Percentiles rank a stretch among this genome's conserved stretches.
Evolutionary conservation across 2,113 vertebrate species (phyloP).

Genomic region (Turdus rufiventris): DNA sequence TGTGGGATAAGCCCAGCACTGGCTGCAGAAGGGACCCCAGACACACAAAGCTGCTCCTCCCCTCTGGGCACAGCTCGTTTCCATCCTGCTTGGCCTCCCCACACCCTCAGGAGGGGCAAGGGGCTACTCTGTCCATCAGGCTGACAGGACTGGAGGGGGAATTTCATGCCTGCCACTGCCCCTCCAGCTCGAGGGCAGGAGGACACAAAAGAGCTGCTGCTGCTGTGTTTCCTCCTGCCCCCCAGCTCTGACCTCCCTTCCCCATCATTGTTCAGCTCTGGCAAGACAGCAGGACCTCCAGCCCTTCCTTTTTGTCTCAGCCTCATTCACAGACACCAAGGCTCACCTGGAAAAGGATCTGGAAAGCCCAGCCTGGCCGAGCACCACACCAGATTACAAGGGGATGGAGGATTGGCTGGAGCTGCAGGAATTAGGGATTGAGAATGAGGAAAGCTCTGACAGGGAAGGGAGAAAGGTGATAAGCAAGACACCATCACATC

Average conservation of each 20-base stretch:
- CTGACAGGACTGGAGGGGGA: neutral
- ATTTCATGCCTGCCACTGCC: neutral
- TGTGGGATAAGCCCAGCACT: neutral
- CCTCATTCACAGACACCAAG: neutral
- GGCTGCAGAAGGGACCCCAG: neutral
- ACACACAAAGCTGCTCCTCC: neutral
- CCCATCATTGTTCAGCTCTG: rapidly evolving
- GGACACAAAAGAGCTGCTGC: neutral
- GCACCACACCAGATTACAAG: neutral
- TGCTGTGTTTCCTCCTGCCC: rapidly evolving
- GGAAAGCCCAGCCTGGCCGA: neutral
- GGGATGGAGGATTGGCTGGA: neutral
- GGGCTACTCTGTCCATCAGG: neutral
- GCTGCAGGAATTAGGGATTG: neutral
- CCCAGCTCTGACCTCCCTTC: neutral
- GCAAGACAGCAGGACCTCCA: neutral
- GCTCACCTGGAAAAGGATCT: neutral
- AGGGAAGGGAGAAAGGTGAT: neutral
- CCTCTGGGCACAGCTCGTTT: neutral
- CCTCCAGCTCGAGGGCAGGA: neutral
- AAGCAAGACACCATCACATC: neutral
- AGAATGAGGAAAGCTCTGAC: neutral
- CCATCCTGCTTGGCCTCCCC: neutral
- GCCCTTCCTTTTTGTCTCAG: neutral
- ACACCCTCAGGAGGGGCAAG: neutral